Percentiles rank a stretch among this genome's conserved stretches.
phyloP scores from a whole-genome alignment of 2,113 vertebrate genomes.

The Boleophthalmus pectinirostris region DNA sequence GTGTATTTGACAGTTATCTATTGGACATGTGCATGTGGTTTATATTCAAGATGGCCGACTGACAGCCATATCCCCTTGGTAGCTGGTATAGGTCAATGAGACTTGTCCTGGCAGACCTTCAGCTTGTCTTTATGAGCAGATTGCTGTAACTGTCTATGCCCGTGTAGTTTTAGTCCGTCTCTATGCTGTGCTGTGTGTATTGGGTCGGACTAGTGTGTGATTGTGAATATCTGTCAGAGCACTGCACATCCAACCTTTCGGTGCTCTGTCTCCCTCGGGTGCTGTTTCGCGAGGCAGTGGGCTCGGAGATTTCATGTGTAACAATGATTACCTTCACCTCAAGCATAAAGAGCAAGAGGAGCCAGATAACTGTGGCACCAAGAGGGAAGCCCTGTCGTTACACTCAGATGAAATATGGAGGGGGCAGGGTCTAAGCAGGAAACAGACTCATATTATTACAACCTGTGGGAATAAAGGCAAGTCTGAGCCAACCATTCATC shows the following conservation, averaged over 20 bases:
- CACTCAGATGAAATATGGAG: conserved; percentile 47
- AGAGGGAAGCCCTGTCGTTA: conserved; percentile 25
- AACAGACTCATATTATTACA: conserved; percentile 43
- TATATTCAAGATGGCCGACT: conserved; percentile 31
- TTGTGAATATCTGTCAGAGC: conserved; percentile 16
- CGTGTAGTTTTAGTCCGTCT: neutral
- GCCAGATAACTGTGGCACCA: conserved; percentile 39
- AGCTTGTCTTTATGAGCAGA: conserved; percentile 1
- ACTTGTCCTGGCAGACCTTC: conserved; percentile 27
- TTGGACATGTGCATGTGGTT: conserved; percentile 11
- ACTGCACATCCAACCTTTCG: conserved; percentile 34
- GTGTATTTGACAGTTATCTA: conserved; percentile 4
- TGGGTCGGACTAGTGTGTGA: neutral
- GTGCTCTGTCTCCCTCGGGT: conserved; percentile 34
- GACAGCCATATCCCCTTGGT: conserved; percentile 39
- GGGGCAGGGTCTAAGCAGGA: conserved; percentile 36
- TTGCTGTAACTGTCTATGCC: neutral
- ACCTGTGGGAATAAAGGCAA: conserved; percentile 47
- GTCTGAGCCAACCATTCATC: conserved; percentile 23
- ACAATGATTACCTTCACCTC: conserved; percentile 62
- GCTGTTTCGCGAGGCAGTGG: conserved; percentile 40
- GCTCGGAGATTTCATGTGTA: conserved; percentile 39
- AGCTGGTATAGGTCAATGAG: conserved; percentile 41
- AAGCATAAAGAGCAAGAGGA: conserved; percentile 40
- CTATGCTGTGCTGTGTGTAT: neutral